Base-by-base conservation (phyloP, 2,888 invertebrate genomes). In the Andrena hattorfiana region DNA sequence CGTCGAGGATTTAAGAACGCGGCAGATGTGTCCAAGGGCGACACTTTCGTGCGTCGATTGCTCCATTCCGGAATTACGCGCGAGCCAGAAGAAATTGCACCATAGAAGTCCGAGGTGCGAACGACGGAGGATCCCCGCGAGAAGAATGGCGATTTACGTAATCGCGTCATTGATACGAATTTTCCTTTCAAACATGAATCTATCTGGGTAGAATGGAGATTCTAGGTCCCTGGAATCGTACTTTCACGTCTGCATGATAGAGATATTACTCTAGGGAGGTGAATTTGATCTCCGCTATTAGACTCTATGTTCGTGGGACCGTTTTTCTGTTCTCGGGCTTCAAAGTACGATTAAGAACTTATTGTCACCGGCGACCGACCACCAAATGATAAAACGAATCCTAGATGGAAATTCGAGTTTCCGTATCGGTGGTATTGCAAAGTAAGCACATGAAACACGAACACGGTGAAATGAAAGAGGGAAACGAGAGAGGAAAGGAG, bases 1-100 rank as follows among this genome's bases (percentile, higher is more conserved):
- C 67, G 62, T 32, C n/a, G 56, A 28, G 66, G 62, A 80, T 80
- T 71, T 76, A 76, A 80, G 77, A 77, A 71, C 49, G 77, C 66
- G 80, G 42, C 77, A 80, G 76, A 77, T 77, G 77, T 42, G 70
- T 23, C 62, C 66, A 71, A 77, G 76, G 54, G 62, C 48, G 67
- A 76, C 66, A 60, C 20, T 54, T 71, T 70, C 70, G 51, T 56
- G 49, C 56, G 64, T 48, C 59, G 70, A 80, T 59, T 23, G 72
- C 35, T n/a, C 59, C 51, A 67, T 70, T 63, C 75, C 63, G 56
- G 69, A 69, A 75, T 56, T 32, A 13, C 28, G n/a, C 56, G 49
- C 62, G 28, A 35, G 20, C 35, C 73, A 32, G 64, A 60, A 64
- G 68, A 49, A 64, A 71, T 77, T 66, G 23, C 3, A 42, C 1